Percentiles rank a stretch among this genome's conserved stretches.
Evolutionary conservation across 2,888 invertebrate genomes (phyloP).

Genomic region (Andrena haemorrhoa): DNA sequence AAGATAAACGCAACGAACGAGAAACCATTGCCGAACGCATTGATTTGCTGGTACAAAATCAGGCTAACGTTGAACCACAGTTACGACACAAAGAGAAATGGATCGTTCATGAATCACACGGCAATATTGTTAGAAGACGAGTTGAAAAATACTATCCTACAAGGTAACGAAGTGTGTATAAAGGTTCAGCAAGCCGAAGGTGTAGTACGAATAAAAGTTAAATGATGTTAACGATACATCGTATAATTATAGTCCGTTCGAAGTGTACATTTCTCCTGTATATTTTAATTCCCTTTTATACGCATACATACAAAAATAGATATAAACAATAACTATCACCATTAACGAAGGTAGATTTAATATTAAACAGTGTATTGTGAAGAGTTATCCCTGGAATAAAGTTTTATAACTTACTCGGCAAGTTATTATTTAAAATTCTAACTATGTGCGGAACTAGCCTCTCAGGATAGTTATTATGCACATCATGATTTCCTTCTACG

Average conservation of each 20-base stretch:
- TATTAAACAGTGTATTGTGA: slow-evolving; percentile 6
- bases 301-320: slow-evolving; percentile 1
- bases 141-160: slow-evolving; percentile 56
- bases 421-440: slow-evolving; percentile 83
- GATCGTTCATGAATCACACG: slow-evolving; percentile 78
- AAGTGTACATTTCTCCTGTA: slow-evolving; percentile 13
- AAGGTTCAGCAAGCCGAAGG: slow-evolving; percentile 74
- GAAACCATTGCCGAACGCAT: slow-evolving; percentile 72
- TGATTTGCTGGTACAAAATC: slow-evolving; percentile 77
- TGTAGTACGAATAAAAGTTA: slow-evolving; percentile 69
- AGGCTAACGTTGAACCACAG: slow-evolving; percentile 59
- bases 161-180: slow-evolving; percentile 68
- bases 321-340: neutral
- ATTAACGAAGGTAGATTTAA: slow-evolving; percentile 8
- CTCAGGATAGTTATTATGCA: slow-evolving; percentile 87
- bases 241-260: slow-evolving; percentile 3
- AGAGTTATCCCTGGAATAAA: slow-evolving; percentile 18
- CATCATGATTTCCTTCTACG: slow-evolving; percentile 88
- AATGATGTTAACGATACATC: slow-evolving; percentile 10
- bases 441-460: slow-evolving; percentile 85
- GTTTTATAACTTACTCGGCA: slow-evolving; percentile 70
- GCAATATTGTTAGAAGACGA: slow-evolving; percentile 75
- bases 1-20: slow-evolving; percentile 56
- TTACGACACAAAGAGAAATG: slow-evolving; percentile 69
- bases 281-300: slow-evolving; percentile 14